Evolutionary conservation across 2,888 invertebrate genomes (phyloP).

Genomic region (Cantharis nigra): DNA sequence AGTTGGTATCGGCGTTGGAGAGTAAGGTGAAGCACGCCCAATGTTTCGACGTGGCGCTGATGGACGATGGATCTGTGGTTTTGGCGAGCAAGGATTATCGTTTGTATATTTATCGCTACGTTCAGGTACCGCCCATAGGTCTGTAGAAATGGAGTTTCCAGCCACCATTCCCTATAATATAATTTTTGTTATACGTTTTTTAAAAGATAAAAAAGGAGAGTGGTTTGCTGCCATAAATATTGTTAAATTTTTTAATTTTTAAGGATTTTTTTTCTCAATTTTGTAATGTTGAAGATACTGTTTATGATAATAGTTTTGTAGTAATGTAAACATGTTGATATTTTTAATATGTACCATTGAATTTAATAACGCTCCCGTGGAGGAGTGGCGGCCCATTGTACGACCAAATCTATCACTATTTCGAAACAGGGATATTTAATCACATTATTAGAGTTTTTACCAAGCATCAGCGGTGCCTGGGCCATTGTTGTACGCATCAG

Average conservation of each 20-base stretch:
- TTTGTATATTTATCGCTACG: constrained; percentile 98
- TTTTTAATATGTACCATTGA: constrained; percentile 54
- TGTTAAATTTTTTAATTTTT: constrained; percentile 38
- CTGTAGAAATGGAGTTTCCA: constrained; percentile 59
- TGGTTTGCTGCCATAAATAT: constrained; percentile 51
- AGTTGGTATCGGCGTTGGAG: constrained; percentile 96
- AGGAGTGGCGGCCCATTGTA: constrained; percentile 41
- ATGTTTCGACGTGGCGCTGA: constrained; percentile 98
- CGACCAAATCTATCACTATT: constrained; percentile 53
- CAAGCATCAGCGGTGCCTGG: constrained; percentile 52
- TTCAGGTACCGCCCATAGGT: constrained; percentile 88
- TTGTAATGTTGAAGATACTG: constrained; percentile 27
- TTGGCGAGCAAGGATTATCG: constrained; percentile 99
- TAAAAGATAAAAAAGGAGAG: constrained; percentile 43
- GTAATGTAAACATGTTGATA: constrained; percentile 50
- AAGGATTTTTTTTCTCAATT: constrained; percentile 33
- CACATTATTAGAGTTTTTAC: constrained; percentile 50
- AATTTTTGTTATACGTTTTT: constrained; percentile 56
- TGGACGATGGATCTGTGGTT: constrained; percentile 98
- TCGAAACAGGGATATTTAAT: constrained; percentile 51
- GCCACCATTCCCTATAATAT: constrained; percentile 51
- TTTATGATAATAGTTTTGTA: constrained; percentile 44
- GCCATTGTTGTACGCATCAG: constrained; percentile 55
- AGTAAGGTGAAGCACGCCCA: constrained; percentile 99
- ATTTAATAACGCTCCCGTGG: constrained; percentile 27